phyloP scores from a whole-genome alignment of 2,113 vertebrate species.

The Bubo blakistoni region DNA sequence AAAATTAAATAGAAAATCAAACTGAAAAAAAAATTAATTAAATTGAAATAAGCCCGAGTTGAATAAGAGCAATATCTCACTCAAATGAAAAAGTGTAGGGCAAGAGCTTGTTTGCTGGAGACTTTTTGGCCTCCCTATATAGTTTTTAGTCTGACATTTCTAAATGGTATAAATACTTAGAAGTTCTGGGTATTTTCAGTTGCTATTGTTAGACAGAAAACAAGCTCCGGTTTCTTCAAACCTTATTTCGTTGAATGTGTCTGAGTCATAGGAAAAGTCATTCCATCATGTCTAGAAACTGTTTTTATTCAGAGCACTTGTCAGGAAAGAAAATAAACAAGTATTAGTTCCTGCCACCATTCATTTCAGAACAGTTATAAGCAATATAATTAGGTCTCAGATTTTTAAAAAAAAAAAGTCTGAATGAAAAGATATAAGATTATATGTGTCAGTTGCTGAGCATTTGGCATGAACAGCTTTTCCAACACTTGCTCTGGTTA shows the following conservation, averaged over 20 bases:
- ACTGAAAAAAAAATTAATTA: neutral
- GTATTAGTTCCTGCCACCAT: constrained; percentile 58
- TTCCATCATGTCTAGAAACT: constrained; percentile 67
- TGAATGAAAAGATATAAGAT: constrained; percentile 58
- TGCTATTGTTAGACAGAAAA: constrained; percentile 64
- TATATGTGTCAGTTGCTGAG: constrained; percentile 58
- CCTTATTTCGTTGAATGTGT: constrained; percentile 56
- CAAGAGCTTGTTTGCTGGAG: neutral
- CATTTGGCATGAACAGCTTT: constrained; percentile 58
- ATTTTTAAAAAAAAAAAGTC: neutral
- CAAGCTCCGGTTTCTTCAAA: constrained; percentile 57
- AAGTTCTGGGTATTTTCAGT: constrained; percentile 66
- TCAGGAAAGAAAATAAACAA: constrained; percentile 69
- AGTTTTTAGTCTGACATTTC: neutral
- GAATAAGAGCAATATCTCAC: neutral
- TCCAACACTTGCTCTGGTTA: constrained; percentile 60
- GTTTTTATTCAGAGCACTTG: constrained; percentile 59
- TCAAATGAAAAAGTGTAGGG: neutral
- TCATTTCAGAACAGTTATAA: constrained; percentile 58
- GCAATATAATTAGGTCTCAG: constrained; percentile 49
- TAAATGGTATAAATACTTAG: neutral
- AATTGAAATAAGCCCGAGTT: neutral
- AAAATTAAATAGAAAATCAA: constrained; percentile 12
- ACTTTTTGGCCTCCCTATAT: neutral
- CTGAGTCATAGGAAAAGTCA: constrained; percentile 68